A percentile compares a stretch with the other conserved stretches of the same genome.
Conservation (phyloP, 92 coral and sea anemone genomes). For the Parazoanthus darwini region DNA sequence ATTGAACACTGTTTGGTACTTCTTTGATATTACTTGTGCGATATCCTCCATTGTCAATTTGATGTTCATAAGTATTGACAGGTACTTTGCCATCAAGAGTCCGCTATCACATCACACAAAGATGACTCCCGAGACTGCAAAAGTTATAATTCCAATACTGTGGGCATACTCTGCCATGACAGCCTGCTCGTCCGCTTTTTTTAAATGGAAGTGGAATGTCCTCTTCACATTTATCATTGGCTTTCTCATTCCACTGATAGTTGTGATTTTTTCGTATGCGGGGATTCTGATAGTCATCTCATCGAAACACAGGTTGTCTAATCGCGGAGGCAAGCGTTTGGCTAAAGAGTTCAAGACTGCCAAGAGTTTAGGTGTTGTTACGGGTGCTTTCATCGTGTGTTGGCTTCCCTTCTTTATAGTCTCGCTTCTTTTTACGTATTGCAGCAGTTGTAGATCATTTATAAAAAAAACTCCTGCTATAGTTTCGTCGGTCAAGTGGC, state of each 20-base stretch:
- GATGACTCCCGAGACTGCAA: constrained; percentile 83
- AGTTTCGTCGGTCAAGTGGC: constrained; percentile 83
- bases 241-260: constrained; percentile 78
- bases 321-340: constrained; percentile 83
- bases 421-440: constrained; percentile 66
- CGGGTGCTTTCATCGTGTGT: constrained; percentile 87
- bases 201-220: constrained; percentile 63
- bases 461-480: constrained; percentile 62
- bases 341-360: constrained; percentile 96
- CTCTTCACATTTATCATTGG: constrained; percentile 68
- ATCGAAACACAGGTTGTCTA: constrained; percentile 69
- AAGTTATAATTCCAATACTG: constrained; percentile 70
- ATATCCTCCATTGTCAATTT: constrained; percentile 88
- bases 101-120: constrained; percentile 94
- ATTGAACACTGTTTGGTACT: constrained; percentile 63
- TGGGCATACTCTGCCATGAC: constrained; percentile 82
- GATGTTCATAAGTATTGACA: constrained; percentile 90
- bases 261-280: constrained; percentile 79
- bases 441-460: constrained; percentile 45
- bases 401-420: constrained; percentile 93
- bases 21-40: constrained; percentile 88
- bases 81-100: constrained; percentile 90
- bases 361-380: constrained; percentile 94
- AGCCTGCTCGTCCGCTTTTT: constrained; percentile 58
- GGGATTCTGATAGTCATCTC: constrained; percentile 85